phyloP scores from a whole-genome alignment of 2,888 invertebrate species.

The Chloroclysta siterata region DNA sequence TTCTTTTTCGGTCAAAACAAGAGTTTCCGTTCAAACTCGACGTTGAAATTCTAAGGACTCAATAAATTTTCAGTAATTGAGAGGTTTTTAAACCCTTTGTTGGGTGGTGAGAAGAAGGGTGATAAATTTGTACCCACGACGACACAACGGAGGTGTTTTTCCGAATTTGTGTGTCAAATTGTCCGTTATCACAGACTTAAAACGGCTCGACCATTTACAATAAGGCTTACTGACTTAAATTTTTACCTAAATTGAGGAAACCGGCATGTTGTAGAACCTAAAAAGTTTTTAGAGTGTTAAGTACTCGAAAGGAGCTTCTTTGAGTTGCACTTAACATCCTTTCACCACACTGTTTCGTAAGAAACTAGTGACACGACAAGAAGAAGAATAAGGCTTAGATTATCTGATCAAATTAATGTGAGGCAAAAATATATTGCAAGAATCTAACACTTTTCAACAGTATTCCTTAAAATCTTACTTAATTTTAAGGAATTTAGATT shows the following conservation, averaged over 20 bases:
- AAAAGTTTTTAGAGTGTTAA: too few species aligned
- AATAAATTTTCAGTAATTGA: conserved; percentile 72
- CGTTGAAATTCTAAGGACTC: conserved; percentile 64
- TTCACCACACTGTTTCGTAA: too few species aligned
- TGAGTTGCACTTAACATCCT: not conserved
- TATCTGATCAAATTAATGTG: too few species aligned
- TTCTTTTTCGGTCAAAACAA: conserved; percentile 21
- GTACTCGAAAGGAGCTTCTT: too few species aligned
- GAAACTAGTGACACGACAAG: too few species aligned
- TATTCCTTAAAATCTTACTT: too few species aligned
- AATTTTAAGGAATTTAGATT: too few species aligned
- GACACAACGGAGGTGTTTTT: conserved; percentile 4
- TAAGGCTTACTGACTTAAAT: not conserved
- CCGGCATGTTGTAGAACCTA: not conserved
- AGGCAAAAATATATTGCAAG: too few species aligned
- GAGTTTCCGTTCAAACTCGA: conserved; percentile 53
- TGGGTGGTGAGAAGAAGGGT: conserved; percentile 19
- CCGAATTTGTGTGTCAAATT: conserved; percentile 1
- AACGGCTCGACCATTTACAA: not conserved
- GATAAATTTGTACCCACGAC: conserved; percentile 9
- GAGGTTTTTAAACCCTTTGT: conserved; percentile 47
- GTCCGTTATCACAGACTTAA: not conserved
- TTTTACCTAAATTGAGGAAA: not conserved
- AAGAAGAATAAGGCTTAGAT: too few species aligned
- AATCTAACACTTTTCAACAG: too few species aligned